phyloP scores from a whole-genome alignment of 2,888 invertebrate genomes.

The Metallyticus violacea region DNA sequence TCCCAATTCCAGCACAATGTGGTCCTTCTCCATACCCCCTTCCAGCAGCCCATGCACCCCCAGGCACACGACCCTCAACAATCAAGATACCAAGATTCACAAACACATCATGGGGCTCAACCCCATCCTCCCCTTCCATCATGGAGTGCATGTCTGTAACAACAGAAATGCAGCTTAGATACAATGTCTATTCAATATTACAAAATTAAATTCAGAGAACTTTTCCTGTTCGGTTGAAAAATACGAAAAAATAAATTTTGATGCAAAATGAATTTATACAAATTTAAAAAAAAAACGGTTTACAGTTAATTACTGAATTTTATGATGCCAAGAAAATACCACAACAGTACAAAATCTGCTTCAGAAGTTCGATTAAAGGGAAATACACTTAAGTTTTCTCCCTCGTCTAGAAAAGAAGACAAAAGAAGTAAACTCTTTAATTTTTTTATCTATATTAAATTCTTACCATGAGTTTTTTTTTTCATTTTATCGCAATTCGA shows the following conservation, averaged over 20 bases:
- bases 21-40: constrained; percentile 67
- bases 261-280: no score
- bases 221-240: no score
- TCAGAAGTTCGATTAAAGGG: no score
- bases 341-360: no score
- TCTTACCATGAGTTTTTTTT: neutral
- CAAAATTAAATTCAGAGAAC: no score
- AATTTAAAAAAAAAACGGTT: no score
- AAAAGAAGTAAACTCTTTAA: neutral
- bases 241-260: no score
- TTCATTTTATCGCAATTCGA: neutral
- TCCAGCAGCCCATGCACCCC: constrained; percentile 40
- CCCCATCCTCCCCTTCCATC: constrained; percentile 42
- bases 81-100: constrained; percentile 61
- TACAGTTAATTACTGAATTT: no score
- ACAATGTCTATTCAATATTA: neutral
- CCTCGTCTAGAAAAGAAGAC: neutral
- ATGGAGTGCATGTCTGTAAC: constrained; percentile 35
- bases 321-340: no score
- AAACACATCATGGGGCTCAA: constrained; percentile 53
- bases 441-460: neutral
- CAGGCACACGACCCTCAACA: constrained; percentile 57
- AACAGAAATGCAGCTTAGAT: neutral
- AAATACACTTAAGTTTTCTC: no score
- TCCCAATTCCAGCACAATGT: constrained; percentile 52